Evolutionary conservation across 2,113 vertebrate genomes (phyloP), one percentile per base, ranked within the genome.

Genomic region (Salminus brasiliensis): DNA sequence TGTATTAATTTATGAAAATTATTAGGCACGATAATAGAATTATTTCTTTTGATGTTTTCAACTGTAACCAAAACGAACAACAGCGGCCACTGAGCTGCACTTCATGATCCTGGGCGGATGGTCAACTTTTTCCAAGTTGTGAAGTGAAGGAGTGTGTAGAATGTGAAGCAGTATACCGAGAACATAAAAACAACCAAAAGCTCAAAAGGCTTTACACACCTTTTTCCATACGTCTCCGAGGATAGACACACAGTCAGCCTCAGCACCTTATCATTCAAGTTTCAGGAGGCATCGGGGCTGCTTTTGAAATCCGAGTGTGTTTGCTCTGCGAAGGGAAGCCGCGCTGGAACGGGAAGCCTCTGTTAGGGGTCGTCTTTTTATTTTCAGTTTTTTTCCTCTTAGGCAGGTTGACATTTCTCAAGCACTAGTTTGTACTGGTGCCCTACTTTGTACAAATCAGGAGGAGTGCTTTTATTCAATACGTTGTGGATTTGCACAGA

Each of bases 331-430:
- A 52, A 67, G 30, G n/a, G 32, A 68, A 30, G 52, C 32, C 9
- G 7, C 15, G 27, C 49, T 68, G 34, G 27, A 68, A 36, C 25
- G 21, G 23, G 18, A 52, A 16, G 49, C 29, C 41, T 10, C 25
- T 77, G 34, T 23, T 39, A 66, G 32, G 62, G 32, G 32, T 36
- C 18, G 29, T 77, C 39, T 29, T 29, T 49, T 41, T 47, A 13
- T 75, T 75, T 47, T 49, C 57, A 36, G 10, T 16, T 36, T 36
- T 34, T 21, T 0, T 21, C 57, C 47, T 27, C 59, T 68, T 13
- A 68, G 52, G 25, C 36, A 45, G 25, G 36, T 43, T 68, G 75
- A 36, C 65, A 69, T 69, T 77, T 77, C 52, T 77, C 65, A 21
- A n/a, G 74, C 29, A 10, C 27, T 27, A 30, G 32, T 43, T 45